Base-by-base conservation (phyloP, 2,113 vertebrate species). In the Brachyistius frenatus region DNA sequence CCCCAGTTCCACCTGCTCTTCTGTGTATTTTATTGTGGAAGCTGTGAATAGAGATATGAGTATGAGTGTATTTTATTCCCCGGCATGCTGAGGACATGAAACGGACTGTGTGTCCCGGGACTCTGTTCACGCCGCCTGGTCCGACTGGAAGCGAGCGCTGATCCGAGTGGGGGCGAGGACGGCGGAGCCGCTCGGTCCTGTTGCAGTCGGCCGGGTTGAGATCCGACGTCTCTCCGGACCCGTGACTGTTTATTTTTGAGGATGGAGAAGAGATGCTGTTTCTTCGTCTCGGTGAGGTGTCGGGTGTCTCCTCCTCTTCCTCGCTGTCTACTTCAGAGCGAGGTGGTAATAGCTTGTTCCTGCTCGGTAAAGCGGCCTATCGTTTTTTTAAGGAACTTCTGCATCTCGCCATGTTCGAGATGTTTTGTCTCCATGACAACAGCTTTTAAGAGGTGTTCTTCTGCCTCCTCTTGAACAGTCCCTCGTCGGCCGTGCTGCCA, bases 361-460 rank as follows among this genome's bases (percentile, higher is more conserved):
- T 68, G 55, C 58, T 67, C 69, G 4, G 52, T 80, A 54, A 23
- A 78, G 73, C 3, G 3, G 32, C 33, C 76, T 68, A 85, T 85
- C 79, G 80, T 83, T 76, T 86, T 86, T 75, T 73, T 73, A 58
- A 83, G 62, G 41, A 82, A 15, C 7, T 5, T 15, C 58, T 70
- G 7, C 55, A 13, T 54, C 68, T 75, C 57, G 49, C 36, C 66
- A 36, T 30, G 58, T 86, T 70, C 76, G 56, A 80, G 39, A 75
- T 74, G 71, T 68, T 86, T 87, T 72, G 86, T 88, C 74, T 79
- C 84, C 75, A 82, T 86, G 82, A 76, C 73, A 36, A 87, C 75
- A n/a, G 64, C 31, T 69, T 74, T 58, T 44, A 81, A 86, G 46
- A 63, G 60, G 33, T 23, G 5, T 71, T 77, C 68, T n/a, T 65